A percentile compares a stretch with the other conserved stretches of the same genome.
These are phyloP conservation scores for Cyprinodon tularosa DNA, from an alignment of 2,113 vertebrate genomes.

Conservation along the genomic window DNA sequence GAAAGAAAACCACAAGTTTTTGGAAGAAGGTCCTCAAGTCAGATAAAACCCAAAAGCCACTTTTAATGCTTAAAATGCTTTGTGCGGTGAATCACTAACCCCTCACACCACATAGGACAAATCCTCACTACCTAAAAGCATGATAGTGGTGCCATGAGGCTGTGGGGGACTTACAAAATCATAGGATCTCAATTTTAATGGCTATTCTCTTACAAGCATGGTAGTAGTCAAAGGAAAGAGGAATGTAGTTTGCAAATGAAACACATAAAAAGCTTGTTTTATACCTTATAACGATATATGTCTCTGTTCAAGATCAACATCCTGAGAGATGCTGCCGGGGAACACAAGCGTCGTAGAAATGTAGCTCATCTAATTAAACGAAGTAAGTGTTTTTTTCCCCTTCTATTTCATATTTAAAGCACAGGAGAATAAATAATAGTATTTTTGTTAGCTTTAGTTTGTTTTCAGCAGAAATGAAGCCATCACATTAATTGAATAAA, in stretches of 20 bases:
- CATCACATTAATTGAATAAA: background rate
- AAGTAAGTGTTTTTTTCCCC: constrained; percentile 39
- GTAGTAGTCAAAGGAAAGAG: too few species aligned
- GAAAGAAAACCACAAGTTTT: too few species aligned
- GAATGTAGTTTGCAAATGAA: background rate
- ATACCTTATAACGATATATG: background rate
- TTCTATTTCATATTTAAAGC: background rate
- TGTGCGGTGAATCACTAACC: too few species aligned
- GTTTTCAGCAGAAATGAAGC: background rate
- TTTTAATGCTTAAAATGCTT: too few species aligned
- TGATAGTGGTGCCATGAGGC: too few species aligned
- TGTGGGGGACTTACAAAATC: too few species aligned
- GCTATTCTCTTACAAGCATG: background rate
- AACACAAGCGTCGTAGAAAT: constrained; percentile 10
- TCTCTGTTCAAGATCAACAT: constrained; percentile 49
- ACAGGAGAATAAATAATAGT: background rate
- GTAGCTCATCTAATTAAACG: constrained; percentile 1
- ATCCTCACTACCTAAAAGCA: too few species aligned
- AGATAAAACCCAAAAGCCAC: too few species aligned
- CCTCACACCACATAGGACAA: too few species aligned
- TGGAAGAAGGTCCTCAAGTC: too few species aligned
- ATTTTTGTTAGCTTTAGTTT: background rate
- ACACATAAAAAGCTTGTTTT: background rate
- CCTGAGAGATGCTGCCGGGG: constrained; percentile 24
- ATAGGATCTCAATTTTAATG: background rate